A percentile compares a stretch with the other conserved stretches of the same genome.
These are phyloP conservation scores for Subanguina moxae DNA, from an alignment of 1,140 invertebrate genomes.

Conservation along the genomic window DNA sequence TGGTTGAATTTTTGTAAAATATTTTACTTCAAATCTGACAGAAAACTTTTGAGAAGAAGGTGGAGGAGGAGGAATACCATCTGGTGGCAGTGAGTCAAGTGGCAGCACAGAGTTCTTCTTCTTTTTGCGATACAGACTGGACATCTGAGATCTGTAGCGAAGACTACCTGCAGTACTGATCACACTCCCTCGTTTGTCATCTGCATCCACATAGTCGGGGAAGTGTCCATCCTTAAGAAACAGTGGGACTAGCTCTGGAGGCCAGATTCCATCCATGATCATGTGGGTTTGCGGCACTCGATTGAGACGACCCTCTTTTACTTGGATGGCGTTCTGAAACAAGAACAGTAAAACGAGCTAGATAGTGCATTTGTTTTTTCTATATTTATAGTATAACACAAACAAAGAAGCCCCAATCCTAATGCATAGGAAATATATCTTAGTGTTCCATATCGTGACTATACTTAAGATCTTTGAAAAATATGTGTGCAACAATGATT, in stretches of 20 bases:
- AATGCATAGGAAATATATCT: too few relatives aligned
- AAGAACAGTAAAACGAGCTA: not conserved
- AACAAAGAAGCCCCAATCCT: too few relatives aligned
- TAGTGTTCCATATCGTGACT: too few relatives aligned
- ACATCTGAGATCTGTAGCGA: not conserved
- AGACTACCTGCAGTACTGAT: not conserved
- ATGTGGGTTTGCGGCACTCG: constrained; percentile 54
- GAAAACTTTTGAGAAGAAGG: not conserved
- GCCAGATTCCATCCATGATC: constrained; percentile 56
- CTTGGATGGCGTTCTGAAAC: constrained; percentile 49
- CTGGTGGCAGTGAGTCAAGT: not conserved
- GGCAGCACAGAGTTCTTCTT: not conserved
- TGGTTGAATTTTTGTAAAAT: not conserved
- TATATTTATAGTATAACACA: too few relatives aligned
- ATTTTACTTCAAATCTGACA: not conserved
- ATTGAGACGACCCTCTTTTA: constrained; percentile 47
- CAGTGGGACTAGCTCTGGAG: constrained; percentile 52
- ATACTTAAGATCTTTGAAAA: too few relatives aligned
- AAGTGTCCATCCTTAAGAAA: constrained; percentile 44
- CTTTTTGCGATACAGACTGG: not conserved
- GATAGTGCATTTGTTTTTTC: too few relatives aligned
- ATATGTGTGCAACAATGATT: too few relatives aligned
- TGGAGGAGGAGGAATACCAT: not conserved
- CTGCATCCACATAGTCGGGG: constrained; percentile 9
- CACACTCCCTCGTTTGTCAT: constrained; percentile 1